A percentile compares a stretch with the other conserved stretches of the same genome.
Evolutionary conservation across 23 tunicate genomes (phyloP).

Genomic region (Ciona savignyi): DNA sequence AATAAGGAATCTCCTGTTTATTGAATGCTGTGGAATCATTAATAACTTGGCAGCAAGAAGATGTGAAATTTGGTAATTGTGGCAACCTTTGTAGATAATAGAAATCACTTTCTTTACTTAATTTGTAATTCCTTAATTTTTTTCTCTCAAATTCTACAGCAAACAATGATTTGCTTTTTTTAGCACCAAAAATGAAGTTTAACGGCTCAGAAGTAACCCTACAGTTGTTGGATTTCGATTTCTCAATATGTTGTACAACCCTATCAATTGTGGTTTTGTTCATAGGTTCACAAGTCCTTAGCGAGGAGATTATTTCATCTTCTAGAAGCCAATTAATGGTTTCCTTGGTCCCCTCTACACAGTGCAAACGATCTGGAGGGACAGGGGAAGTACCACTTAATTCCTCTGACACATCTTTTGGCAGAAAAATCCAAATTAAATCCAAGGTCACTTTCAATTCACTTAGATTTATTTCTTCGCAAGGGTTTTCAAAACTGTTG

Average conservation of each 20-base stretch:
- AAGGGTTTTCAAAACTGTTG: constrained; percentile 39
- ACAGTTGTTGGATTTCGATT: constrained; percentile 27
- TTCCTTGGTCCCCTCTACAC: constrained; percentile 24
- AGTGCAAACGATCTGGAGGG: constrained; percentile 21
- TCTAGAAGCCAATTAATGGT: constrained; percentile 64
- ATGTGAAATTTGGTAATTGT: background rate
- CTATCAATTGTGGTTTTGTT: constrained; percentile 33
- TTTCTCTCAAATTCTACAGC: constrained; percentile 42
- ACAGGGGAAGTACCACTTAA: background rate
- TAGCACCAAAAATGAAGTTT: constrained; percentile 62
- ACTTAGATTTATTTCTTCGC: constrained; percentile 25
- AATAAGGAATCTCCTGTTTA: background rate
- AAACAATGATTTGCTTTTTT: constrained; percentile 48
- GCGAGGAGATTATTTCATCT: constrained; percentile 82
- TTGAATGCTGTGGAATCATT: background rate
- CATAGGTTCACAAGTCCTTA: constrained; percentile 62
- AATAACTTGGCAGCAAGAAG: background rate
- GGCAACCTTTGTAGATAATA: constrained; percentile 25
- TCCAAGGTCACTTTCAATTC: constrained; percentile 60
- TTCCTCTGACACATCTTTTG: constrained; percentile 4
- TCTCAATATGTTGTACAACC: constrained; percentile 40
- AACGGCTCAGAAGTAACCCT: constrained; percentile 11
- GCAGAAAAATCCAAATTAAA: constrained; percentile 75
- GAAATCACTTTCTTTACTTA: constrained; percentile 34
- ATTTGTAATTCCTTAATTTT: constrained; percentile 24